Evolutionary conservation across 2,797 vertebrate genomes (phyloP), one percentile per base, ranked within the genome.

Genomic region (Chloroceryle amazona): DNA sequence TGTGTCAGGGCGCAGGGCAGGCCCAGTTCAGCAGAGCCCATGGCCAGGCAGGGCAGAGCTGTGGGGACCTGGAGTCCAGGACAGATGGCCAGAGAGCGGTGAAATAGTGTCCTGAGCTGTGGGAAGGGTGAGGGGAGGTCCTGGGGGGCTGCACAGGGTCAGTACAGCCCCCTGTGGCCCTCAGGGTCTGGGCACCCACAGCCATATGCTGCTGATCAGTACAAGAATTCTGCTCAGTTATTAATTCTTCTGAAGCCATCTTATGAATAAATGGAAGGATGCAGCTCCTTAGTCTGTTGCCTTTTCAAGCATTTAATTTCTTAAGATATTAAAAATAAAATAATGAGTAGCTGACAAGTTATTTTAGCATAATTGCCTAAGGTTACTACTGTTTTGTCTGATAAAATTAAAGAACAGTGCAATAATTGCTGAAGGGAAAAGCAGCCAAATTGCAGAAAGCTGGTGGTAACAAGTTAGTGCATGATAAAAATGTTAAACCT

Each of bases 281-380:
- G 63, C 71, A 52, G 54, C 41, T 79, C 61, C 41, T 74, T 13
- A 47, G 21, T 8, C 52, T 42, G 17, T 4, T 83, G 31, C 41
- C 16, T 89, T 89, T 83, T 68, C 52, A 79, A 93, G 42, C 31
- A 33, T 66, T 73, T 67, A 39, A 88, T 89, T 92, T 71, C 54
- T 83, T 72, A 75, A 83, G 42, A 62, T 33, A 86, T 75, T 86
- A 94, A 87, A 92, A 96, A 85, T 74, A 88, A 96, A 96, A 81
- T 85, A 95, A 94, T 47, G 33, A 95, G 47, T 72, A 92, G 31
- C 67, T 68, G 90, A 94, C 76, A 95, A 90, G 67, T 90, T 92
- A 51, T 70, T 96, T 96, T 79, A 90, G 68, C 39, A 35, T 80
- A 90, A 94, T 79, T 96, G 78, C 88, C 89, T 60, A 37, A 75